phyloP scores from a whole-genome alignment of 2,888 invertebrate species.

The Augochlorella aurata region DNA sequence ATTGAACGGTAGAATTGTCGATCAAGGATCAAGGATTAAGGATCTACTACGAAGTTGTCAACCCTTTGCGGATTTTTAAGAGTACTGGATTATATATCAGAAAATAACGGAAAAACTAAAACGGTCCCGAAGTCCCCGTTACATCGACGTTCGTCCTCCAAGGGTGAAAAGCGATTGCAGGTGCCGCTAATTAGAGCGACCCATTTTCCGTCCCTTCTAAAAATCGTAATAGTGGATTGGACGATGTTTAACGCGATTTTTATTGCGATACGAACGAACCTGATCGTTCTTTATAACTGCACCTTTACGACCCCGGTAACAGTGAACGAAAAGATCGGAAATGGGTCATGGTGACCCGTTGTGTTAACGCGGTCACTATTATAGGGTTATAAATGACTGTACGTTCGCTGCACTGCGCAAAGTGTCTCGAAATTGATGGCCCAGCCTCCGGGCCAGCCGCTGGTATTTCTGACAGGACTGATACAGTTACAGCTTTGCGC shows the following conservation, averaged over 20 bases:
- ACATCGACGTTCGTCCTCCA: too few relatives aligned
- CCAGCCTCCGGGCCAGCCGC: background rate
- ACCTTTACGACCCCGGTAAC: too few relatives aligned
- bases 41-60: too few relatives aligned
- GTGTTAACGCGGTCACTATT: constrained; percentile 1
- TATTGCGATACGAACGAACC: background rate
- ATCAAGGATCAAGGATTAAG: too few relatives aligned
- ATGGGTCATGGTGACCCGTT: background rate
- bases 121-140: too few relatives aligned
- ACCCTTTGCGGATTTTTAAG: too few relatives aligned
- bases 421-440: background rate
- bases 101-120: too few relatives aligned
- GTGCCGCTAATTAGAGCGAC: background rate
- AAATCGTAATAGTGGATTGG: background rate
- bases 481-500: background rate
- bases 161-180: background rate
- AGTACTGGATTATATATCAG: too few relatives aligned
- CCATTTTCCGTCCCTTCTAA: background rate
- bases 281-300: too few relatives aligned
- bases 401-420: background rate
- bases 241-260: background rate
- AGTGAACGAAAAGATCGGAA: background rate
- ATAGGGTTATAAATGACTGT: background rate
- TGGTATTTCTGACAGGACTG: background rate
- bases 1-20: too few relatives aligned